Conservation (phyloP, 2,113 vertebrate species). For the Cottus gobio region DNA sequence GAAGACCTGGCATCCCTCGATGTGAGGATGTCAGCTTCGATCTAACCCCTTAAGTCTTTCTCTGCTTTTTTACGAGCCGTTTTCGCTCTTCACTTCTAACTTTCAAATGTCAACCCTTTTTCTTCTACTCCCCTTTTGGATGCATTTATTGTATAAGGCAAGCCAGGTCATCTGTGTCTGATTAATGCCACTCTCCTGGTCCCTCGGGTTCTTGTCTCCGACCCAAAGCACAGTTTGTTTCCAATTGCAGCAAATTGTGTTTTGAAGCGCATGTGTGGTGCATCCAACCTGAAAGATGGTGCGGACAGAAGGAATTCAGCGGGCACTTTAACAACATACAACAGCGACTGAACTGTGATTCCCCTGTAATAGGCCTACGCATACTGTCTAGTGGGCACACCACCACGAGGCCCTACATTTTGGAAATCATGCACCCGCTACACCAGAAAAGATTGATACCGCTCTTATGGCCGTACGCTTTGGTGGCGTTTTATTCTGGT, state of each 20-base stretch:
- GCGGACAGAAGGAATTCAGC: conserved; percentile 21
- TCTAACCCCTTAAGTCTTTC: conserved; percentile 33
- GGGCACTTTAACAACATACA: background rate
- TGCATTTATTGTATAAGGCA: conserved; percentile 35
- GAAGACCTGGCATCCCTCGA: conserved; percentile 9
- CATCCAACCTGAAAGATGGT: conserved; percentile 45
- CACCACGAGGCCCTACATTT: background rate
- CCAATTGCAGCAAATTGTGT: conserved; percentile 8
- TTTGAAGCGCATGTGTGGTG: conserved; percentile 28
- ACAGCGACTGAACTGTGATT: background rate
- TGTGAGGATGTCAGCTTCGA: conserved; percentile 24
- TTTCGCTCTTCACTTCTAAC: conserved; percentile 29
- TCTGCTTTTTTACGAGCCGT: conserved; percentile 8
- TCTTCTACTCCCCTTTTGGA: background rate
- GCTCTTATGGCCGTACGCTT: too few relatives aligned
- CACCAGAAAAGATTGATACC: background rate
- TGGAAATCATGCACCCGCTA: background rate
- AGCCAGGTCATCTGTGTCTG: conserved; percentile 53
- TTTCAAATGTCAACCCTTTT: conserved; percentile 49
- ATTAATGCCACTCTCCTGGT: conserved; percentile 55
- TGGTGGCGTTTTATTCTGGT: too few relatives aligned
- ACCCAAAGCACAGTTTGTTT: conserved; percentile 24
- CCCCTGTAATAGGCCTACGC: background rate
- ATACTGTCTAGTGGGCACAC: background rate
- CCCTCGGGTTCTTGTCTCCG: conserved; percentile 20